Evolutionary conservation across 2,113 vertebrate genomes (phyloP), one percentile per base, ranked within the genome.

Genomic region (Zosterops lateralis): DNA sequence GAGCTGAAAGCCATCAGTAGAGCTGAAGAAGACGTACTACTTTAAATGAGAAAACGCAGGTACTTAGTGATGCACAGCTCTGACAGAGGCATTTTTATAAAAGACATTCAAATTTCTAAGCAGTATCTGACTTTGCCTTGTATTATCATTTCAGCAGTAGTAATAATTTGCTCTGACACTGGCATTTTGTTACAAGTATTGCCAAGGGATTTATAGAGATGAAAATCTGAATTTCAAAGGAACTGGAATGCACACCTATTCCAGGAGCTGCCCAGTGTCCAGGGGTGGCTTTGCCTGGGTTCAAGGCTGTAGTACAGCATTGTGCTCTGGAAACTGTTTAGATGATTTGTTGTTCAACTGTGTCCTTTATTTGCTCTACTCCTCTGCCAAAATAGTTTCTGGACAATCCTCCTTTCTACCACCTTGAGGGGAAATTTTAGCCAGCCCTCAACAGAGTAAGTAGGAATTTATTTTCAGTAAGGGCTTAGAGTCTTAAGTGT

Each of bases 91-190:
- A 70, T 71, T 95, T 70, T 94, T 83, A 84, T 56, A 92, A 61
- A 36, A 83, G 48, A 44, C 77, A 83, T 91, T 85, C 85, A 88
- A 91, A 92, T 90, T 95, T 81, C 89, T 77, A 71, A 87, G 64
- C 72, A 85, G 71, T 42, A 31, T 81, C 53, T 83, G 85, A 80
- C 88, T 94, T 91, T 17, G 20, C 64, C 68, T 88, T 86, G 61
- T 72, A 95, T 91, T 90, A 92, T 86, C 84, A 75, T 74, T 45
- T 90, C 87, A 91, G 48, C 26, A 74, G 57, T 47, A 91, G 75
- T 53, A 95, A 95, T 91, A 91, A 90, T 90, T 95, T 84, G 44
- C 56, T 91, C 79, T 80, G 79, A 86, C 79, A 77, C 11, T 62
- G 15, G 66, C 71, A 48, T 91, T 90, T 92, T 94, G 71, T 91